Evolutionary conservation across 2,797 vertebrate species (phyloP).

Genomic region (Myotis planiceps): DNA sequence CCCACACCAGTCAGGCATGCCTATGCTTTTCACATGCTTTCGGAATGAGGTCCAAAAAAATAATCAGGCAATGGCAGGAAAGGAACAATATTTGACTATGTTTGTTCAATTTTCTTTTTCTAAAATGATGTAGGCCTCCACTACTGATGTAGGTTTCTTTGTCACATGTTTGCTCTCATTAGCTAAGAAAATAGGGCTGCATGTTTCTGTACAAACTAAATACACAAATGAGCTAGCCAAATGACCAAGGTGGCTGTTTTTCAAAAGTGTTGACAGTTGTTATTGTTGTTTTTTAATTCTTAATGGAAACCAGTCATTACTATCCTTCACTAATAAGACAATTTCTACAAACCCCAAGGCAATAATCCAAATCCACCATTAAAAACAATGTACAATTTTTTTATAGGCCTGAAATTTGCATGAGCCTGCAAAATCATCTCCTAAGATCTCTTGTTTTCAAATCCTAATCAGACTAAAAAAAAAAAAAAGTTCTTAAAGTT

Average conservation of each 20-base stretch:
- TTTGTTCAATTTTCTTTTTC: not conserved
- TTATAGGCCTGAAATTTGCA: constrained; percentile 59
- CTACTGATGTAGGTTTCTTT: not conserved
- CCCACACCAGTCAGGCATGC: not conserved
- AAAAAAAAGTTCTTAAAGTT: not conserved
- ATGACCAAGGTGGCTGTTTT: constrained; percentile 65
- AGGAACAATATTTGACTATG: not conserved
- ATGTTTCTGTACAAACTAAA: constrained; percentile 72
- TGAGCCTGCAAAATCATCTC: constrained; percentile 54
- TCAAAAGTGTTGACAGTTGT: constrained; percentile 66
- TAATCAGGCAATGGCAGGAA: not conserved
- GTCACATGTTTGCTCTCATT: not conserved
- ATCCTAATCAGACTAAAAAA: not conserved
- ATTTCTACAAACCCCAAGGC: constrained; percentile 68
- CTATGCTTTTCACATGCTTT: not conserved
- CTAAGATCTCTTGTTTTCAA: not conserved
- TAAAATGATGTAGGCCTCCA: not conserved
- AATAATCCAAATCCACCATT: constrained; percentile 72
- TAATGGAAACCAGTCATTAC: constrained; percentile 77
- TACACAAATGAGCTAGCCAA: constrained; percentile 4
- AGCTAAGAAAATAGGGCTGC: not conserved
- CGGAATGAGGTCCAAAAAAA: not conserved
- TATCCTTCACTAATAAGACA: constrained; percentile 69
- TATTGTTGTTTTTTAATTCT: constrained; percentile 44
- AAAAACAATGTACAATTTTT: constrained; percentile 48